These are phyloP conservation scores for Porites rus DNA, from an alignment of 92 coral and sea anemone genomes.

Conservation along the genomic window DNA sequence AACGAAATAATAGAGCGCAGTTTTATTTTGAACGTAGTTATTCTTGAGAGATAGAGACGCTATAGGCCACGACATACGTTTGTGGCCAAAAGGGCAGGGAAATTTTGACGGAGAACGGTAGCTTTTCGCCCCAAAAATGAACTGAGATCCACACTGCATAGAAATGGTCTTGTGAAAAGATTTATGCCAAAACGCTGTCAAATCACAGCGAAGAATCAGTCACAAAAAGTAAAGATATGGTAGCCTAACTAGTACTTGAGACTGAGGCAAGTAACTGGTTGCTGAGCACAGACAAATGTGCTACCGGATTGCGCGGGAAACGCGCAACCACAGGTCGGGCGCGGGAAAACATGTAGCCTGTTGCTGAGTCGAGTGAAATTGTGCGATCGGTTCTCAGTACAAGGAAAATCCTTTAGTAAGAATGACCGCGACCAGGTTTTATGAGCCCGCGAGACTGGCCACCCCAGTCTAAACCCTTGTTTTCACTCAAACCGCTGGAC, in stretches of 20 bases:
- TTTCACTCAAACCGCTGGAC: too few species aligned
- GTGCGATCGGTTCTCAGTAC: background rate
- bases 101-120: background rate
- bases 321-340: background rate
- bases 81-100: background rate
- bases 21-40: background rate
- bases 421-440: too few species aligned
- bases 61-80: background rate
- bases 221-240: background rate
- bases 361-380: background rate
- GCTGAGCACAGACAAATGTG: background rate
- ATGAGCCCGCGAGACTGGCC: too few species aligned
- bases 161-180: background rate
- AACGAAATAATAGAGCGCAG: background rate
- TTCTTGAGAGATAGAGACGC: background rate
- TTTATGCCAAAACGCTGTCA: background rate
- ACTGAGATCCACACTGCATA: background rate
- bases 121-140: background rate
- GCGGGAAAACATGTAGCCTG: background rate
- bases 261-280: background rate
- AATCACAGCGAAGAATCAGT: background rate
- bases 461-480: too few species aligned
- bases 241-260: too few species aligned
- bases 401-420: too few species aligned
- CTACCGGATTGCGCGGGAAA: background rate